Evolutionary conservation across 2,797 vertebrate genomes (phyloP), one percentile per base, ranked within the genome.

Genomic region (Coluber constrictor): DNA sequence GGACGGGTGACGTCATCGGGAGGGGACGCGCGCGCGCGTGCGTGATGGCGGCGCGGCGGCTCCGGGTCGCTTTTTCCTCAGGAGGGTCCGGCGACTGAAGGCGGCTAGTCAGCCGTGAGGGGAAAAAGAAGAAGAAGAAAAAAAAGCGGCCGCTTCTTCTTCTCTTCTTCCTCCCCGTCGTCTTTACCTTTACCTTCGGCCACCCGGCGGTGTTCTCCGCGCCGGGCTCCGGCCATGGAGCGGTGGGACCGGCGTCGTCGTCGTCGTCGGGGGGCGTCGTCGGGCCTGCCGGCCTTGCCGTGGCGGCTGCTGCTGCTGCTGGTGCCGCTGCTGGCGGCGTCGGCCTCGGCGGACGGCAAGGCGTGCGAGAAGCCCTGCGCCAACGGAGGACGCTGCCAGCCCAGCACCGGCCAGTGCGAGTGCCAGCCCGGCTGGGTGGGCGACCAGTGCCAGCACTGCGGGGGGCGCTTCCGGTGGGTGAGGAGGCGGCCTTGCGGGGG

Each of bases 391-490:
- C 98, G 97, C 96, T 99, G 99, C 97, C 98, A 98, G 97, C 92
- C 98, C 91, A 97, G 96, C 37, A 98, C 97, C 43, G 99, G 99
- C 92, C 97, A 95, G 97, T 99, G 99, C 96, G 97, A 98, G 93
- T 99, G 99, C 94, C 98, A 98, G 93, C 97, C 98, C 93, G 99
- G 99, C 96, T 99, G 99, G 99, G 98, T 99, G 66, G 99, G 99
- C 97, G 99, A 99, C 96, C 98, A 98, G 95, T 99, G 99, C 98
- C 99, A 99, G 98, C 99, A 99, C 98, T 99, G 99, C 98, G 99
- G 99, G 97, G 99, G 99, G 10, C 97, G 99, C 95, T 99, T 99
- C 98, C 98, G 98, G 98, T 99, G 95, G 86, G 95, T 9, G 18
- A 8, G 51, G 16, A 9, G 29, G 5, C 3, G 25, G 43, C 23